A percentile compares a stretch with the other conserved stretches of the same genome.
Evolutionary conservation across 2,888 invertebrate genomes (phyloP).

Genomic region (Scaptodrosophila latifasciaeformis): DNA sequence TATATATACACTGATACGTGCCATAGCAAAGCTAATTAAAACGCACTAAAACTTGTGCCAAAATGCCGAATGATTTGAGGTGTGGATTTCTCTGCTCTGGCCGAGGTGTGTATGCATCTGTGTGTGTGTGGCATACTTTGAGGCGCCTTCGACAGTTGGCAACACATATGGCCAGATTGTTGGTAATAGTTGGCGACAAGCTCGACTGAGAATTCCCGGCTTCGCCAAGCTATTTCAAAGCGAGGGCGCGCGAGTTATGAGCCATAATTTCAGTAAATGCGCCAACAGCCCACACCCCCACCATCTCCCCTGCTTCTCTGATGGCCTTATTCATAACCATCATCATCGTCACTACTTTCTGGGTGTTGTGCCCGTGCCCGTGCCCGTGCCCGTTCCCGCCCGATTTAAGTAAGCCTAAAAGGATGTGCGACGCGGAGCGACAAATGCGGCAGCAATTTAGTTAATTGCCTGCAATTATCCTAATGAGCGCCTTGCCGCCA

Average conservation of each 20-base stretch:
- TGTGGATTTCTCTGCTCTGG: too few relatives aligned
- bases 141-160: constrained; percentile 1
- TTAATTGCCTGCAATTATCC: constrained; percentile 74
- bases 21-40: constrained; percentile 50
- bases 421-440: constrained; percentile 47
- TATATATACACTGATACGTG: constrained; percentile 33
- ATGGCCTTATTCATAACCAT: too few relatives aligned
- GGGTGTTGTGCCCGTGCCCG: constrained; percentile 27
- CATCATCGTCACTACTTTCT: constrained; percentile 16
- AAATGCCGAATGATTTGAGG: not conserved
- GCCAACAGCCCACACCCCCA: constrained; percentile 23
- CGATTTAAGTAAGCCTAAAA: not conserved
- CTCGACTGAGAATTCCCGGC: not conserved
- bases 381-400: not conserved
- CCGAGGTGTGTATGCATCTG: not conserved
- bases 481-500: constrained; percentile 70
- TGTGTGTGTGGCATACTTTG: constrained; percentile 34
- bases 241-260: constrained; percentile 48
- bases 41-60: constrained; percentile 49
- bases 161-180: too few relatives aligned
- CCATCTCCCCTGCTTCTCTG: constrained; percentile 4
- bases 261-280: constrained; percentile 58
- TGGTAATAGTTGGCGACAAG: too few relatives aligned
- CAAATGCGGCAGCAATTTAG: constrained; percentile 73
- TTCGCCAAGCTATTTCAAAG: not conserved